Base-by-base conservation (phyloP, 2,888 invertebrate species). In the Thecocarcelia acutangulata region DNA sequence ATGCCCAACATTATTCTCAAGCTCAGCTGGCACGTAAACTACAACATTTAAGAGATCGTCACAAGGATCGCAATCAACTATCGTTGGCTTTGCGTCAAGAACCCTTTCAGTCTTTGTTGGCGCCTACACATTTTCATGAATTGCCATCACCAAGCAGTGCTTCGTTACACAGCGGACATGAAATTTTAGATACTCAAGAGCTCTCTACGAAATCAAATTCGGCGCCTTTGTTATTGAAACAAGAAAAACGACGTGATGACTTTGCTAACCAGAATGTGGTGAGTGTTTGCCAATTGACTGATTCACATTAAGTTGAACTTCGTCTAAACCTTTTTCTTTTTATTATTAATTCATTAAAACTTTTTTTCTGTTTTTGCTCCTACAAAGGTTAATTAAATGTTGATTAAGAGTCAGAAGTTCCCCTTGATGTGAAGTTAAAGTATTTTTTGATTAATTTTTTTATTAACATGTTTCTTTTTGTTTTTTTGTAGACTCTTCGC, bases 61-160 rank as follows among this genome's bases (percentile, higher is more conserved):
- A 83, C 74, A 88, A 87, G 85, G 87, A 88, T 56, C 88, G 89
- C 40, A 87, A 87, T n/a, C 88, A 89, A 50, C 85, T 90, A n/a
- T 88, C 89, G 76, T 84, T 91, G 79, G 86, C 89, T 4, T 83
- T 91, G 85, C 87, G 88, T 13, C 91, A 91, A 83, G 91, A 91
- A 70, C 89, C 90, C 56, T 91, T 90, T 85, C 90, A 90, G 83
- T 88, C 89, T 61, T 84, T 90, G 82, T 85, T 90, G 75, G 86
- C 89, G 63, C 88, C 90, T 54, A 86, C 89, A 77, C 88, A 91
- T 79, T 90, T 90, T 70, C 87, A 89, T 75, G 91, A 91, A 81
- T 84, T 91, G 81, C 91, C 91, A 15, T 91, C 91, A 50, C 91
- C 91, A 44, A 91, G 91, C 84, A 91, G 90, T 84, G 90, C 91